These are phyloP conservation scores for Dasyurus viverrinus DNA, from an alignment of 2,113 vertebrate species.

Conservation along the genomic window DNA sequence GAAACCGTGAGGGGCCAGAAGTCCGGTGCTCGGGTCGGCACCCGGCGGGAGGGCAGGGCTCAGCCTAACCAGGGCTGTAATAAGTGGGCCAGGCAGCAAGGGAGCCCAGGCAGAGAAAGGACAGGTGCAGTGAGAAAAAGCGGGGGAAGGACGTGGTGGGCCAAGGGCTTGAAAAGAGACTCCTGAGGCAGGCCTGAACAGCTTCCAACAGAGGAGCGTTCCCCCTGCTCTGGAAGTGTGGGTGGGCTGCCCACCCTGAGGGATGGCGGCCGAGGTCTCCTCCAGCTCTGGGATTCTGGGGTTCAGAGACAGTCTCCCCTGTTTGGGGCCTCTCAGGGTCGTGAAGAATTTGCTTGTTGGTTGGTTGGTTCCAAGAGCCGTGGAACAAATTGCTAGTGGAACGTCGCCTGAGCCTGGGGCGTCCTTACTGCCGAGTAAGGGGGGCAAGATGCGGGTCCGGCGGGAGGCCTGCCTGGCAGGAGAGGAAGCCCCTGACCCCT, in stretches of 20 bases:
- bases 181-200: too few relatives aligned
- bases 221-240: too few relatives aligned
- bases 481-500: neutral
- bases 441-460: neutral
- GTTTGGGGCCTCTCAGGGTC: neutral
- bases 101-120: neutral
- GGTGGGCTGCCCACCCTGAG: too few relatives aligned
- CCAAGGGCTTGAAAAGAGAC: too few relatives aligned
- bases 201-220: too few relatives aligned
- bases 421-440: neutral
- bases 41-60: neutral
- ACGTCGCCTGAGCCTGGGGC: neutral
- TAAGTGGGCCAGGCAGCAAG: neutral
- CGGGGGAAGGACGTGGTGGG: too few relatives aligned
- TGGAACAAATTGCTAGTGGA: neutral
- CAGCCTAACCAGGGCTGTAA: neutral
- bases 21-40: neutral
- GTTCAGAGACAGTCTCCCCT: neutral
- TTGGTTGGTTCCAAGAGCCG: neutral
- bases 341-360: neutral
- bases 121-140: too few relatives aligned
- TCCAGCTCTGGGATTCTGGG: neutral
- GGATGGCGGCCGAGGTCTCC: neutral
- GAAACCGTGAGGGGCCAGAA: neutral
- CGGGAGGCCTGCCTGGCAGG: neutral